Evolutionary conservation across 2,113 vertebrate species (phyloP).

Genomic region (Empidonax alnorum): DNA sequence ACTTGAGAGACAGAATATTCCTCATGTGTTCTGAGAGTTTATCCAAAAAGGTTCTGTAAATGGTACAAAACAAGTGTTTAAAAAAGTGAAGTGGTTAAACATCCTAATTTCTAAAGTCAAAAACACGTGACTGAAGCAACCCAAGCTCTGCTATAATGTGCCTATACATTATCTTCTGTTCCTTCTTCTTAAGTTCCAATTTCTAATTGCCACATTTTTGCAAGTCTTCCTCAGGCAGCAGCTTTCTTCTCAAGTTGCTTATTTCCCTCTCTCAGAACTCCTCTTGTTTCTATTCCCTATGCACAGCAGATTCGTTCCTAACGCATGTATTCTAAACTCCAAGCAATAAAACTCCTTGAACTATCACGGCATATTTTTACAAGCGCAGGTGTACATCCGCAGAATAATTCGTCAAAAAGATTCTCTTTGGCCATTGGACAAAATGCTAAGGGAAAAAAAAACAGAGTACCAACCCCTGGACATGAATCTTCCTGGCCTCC

Average conservation of each 20-base stretch:
- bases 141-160: constrained; percentile 34
- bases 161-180: constrained; percentile 28
- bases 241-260: constrained; percentile 19
- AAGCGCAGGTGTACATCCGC: not conserved
- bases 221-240: not conserved
- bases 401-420: not conserved
- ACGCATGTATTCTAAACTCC: not conserved
- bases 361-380: not conserved
- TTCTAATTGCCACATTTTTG: constrained; percentile 42
- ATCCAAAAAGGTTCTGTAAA: not conserved
- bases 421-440: not conserved
- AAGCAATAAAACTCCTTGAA: not conserved
- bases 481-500: not conserved
- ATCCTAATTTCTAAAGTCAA: constrained; percentile 33
- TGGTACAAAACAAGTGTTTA: not conserved
- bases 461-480: not conserved
- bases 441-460: not conserved
- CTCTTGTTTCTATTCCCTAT: constrained; percentile 27
- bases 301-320: not conserved
- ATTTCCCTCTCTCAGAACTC: constrained; percentile 41
- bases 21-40: not conserved
- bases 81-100: constrained; percentile 39
- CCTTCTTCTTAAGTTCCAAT: constrained; percentile 62
- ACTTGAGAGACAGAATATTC: not conserved
- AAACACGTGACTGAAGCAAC: constrained; percentile 53